Evolutionary conservation across 2,113 vertebrate species (phyloP).

Genomic region (Alligator mississippiensis): DNA sequence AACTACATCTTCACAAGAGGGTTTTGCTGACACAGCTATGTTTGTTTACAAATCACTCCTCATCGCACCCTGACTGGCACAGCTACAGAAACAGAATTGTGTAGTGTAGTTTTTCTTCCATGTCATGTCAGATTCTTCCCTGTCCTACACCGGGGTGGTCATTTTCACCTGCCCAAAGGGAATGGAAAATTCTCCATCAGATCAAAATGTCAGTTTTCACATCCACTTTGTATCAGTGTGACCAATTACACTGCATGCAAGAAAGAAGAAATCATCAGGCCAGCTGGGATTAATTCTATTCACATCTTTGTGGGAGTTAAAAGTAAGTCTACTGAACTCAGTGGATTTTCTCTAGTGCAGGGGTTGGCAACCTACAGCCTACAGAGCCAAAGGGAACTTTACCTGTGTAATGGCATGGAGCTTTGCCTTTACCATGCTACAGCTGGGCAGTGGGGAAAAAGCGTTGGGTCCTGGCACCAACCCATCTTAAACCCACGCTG

Average conservation of each 20-base stretch:
- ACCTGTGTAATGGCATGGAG: no score
- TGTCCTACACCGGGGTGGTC: rapidly evolving
- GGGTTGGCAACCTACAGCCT: background rate
- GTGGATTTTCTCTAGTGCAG: background rate
- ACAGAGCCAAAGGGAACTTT: no score
- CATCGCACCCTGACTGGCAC: no score
- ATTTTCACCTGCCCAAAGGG: background rate
- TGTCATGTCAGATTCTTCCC: background rate
- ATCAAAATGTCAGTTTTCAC: background rate
- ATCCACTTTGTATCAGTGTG: background rate
- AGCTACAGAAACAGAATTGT: background rate
- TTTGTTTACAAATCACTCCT: background rate
- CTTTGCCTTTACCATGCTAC: no score
- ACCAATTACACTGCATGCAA: background rate
- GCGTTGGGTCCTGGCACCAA: no score
- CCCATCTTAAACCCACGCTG: no score
- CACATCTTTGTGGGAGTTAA: rapidly evolving
- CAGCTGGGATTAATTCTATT: background rate
- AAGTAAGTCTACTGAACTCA: background rate
- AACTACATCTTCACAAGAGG: background rate
- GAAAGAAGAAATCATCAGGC: background rate
- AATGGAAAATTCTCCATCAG: background rate
- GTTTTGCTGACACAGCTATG: background rate
- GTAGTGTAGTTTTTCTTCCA: background rate
- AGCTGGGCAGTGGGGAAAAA: no score